Evolutionary conservation across 2,113 vertebrate genomes (phyloP).

Genomic region (Coptodon bakossiorum): DNA sequence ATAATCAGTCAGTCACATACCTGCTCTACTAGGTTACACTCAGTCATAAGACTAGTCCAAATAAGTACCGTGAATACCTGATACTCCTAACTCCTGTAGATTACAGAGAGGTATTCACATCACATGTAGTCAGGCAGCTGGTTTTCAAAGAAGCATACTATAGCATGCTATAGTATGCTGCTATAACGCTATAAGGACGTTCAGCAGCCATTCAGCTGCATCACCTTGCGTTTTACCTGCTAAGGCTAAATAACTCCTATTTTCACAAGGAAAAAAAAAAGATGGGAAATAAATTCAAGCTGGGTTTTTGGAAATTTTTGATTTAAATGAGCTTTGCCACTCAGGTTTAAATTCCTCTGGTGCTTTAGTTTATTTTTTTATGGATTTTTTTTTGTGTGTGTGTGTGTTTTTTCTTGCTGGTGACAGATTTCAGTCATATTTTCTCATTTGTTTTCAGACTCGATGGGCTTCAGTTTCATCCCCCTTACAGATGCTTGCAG

Average conservation of each 20-base stretch:
- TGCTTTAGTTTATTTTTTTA: background rate
- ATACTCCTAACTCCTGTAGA: background rate
- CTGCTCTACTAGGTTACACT: background rate
- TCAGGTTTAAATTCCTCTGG: background rate
- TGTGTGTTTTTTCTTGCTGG: background rate
- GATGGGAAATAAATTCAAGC: background rate
- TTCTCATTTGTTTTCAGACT: background rate
- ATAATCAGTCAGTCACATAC: background rate
- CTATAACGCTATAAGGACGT: background rate
- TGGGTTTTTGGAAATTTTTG: background rate
- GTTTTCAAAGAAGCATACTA: background rate
- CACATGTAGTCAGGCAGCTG: background rate
- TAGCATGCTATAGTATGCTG: background rate
- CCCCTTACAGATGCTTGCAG: background rate
- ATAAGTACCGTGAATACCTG: background rate
- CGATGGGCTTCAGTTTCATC: background rate
- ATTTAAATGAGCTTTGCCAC: background rate
- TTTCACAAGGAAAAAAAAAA: background rate
- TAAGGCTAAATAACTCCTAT: background rate
- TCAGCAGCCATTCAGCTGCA: background rate
- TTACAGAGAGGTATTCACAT: background rate
- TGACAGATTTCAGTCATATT: background rate
- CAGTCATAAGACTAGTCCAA: background rate
- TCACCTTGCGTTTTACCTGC: background rate
- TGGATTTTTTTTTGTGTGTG: background rate